A percentile compares a stretch with the other conserved stretches of the same genome.
phyloP scores from a whole-genome alignment of 2,113 vertebrate species.

The Urocynchramus pylzowi region DNA sequence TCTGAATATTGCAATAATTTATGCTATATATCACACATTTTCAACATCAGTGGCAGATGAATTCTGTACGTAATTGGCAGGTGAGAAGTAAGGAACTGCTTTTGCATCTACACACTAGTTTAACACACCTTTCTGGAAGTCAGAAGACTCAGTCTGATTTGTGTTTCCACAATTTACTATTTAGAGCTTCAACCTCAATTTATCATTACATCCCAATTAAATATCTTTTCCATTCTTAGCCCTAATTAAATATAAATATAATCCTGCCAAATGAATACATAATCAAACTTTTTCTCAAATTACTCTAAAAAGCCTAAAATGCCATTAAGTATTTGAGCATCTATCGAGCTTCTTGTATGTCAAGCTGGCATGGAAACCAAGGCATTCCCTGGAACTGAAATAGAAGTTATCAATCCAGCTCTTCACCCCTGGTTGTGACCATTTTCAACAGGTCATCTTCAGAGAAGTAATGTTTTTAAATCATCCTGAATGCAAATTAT shows the following conservation, averaged over 20 bases:
- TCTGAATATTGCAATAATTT: not conserved
- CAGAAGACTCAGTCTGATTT: not conserved
- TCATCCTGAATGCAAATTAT: not conserved
- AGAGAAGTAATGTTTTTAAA: not conserved
- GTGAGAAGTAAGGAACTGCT: not conserved
- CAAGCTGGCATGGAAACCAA: not conserved
- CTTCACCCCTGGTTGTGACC: not conserved
- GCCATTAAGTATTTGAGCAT: not conserved
- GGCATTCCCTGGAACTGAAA: not conserved
- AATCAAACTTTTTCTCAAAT: not conserved
- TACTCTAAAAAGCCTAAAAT: not conserved
- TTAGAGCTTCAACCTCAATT: not conserved
- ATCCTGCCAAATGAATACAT: not conserved
- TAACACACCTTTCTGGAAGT: not conserved
- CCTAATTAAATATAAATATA: not conserved
- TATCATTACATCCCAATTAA: not conserved
- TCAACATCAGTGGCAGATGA: not conserved
- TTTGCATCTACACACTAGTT: not conserved
- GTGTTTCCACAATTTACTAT: not conserved
- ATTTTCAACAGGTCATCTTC: not conserved
- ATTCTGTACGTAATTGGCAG: not conserved
- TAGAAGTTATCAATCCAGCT: not conserved
- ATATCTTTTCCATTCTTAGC: not conserved
- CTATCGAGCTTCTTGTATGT: not conserved
- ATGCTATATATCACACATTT: not conserved